Conservation (phyloP, 2,113 vertebrate species). For the Cyprinodon brontotheroides region DNA sequence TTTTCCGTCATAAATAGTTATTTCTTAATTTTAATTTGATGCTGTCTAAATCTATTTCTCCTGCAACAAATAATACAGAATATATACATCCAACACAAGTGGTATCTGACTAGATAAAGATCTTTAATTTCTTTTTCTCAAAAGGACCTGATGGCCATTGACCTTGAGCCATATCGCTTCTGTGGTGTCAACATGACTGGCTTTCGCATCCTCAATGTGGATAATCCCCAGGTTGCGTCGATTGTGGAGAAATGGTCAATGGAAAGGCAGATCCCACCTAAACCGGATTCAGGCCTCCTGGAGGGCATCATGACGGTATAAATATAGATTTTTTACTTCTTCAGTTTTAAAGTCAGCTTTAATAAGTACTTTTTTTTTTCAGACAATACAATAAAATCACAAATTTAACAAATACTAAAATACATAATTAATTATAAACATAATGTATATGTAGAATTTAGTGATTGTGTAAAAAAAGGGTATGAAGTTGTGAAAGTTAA, state of each 20-base stretch:
- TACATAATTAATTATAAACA: too few species aligned
- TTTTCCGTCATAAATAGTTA: constrained; percentile 47
- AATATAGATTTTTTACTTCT: not conserved
- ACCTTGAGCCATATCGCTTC: constrained; percentile 97
- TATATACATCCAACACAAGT: constrained; percentile 28
- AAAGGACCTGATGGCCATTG: constrained; percentile 96
- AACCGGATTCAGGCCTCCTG: constrained; percentile 89
- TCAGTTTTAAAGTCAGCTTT: not conserved
- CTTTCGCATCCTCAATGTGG: constrained; percentile 97
- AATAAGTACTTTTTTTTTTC: not conserved
- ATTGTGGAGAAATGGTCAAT: constrained; percentile 98
- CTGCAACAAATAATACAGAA: constrained; percentile 46
- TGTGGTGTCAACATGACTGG: constrained; percentile 98
- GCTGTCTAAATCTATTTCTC: constrained; percentile 47
- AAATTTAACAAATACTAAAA: too few species aligned
- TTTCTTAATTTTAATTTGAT: constrained; percentile 46
- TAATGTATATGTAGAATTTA: too few species aligned
- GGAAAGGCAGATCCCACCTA: constrained; percentile 89
- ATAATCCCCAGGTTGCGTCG: constrained; percentile 92
- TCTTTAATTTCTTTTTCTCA: constrained; percentile 32
- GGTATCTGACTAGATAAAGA: constrained; percentile 31
- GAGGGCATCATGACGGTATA: constrained; percentile 97
- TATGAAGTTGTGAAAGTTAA: too few species aligned
- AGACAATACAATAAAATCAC: too few species aligned
- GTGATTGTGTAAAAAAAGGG: not conserved